Conservation (phyloP, 2,888 invertebrate genomes). For the Drosophila acutilabella region DNA sequence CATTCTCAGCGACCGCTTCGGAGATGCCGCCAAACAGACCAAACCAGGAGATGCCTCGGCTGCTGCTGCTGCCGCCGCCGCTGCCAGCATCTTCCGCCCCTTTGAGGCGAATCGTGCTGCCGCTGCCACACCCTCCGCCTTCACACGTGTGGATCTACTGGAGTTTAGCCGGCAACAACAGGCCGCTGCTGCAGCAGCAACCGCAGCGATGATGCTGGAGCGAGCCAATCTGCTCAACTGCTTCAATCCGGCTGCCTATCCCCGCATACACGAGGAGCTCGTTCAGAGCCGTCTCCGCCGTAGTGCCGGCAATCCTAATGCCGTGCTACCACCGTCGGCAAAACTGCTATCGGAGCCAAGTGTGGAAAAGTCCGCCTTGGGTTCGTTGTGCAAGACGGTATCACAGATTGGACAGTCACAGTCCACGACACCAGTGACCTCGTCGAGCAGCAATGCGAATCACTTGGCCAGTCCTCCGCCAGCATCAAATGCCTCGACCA, state of each 20-base stretch:
- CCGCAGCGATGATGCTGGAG: slow-evolving; percentile 84
- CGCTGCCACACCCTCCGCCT: slow-evolving; percentile 82
- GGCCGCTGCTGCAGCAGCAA: slow-evolving; percentile 83
- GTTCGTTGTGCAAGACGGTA: slow-evolving; percentile 89
- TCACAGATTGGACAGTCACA: slow-evolving; percentile 88
- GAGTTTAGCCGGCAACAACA: slow-evolving; percentile 84
- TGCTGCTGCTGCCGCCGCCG: slow-evolving; percentile 49
- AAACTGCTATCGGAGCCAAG: slow-evolving; percentile 54
- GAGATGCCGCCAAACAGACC: slow-evolving; percentile 66
- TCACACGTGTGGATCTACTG: slow-evolving; percentile 83
- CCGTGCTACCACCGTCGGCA: slow-evolving; percentile 65
- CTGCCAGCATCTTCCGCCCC: slow-evolving; percentile 83
- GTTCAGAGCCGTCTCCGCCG: slow-evolving; percentile 83
- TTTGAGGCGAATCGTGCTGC: slow-evolving; percentile 80
- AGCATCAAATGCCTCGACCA: slow-evolving; percentile 70
- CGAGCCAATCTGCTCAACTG: slow-evolving; percentile 84
- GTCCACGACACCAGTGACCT: slow-evolving; percentile 39
- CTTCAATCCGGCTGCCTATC: slow-evolving; percentile 84
- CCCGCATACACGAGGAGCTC: slow-evolving; percentile 85
- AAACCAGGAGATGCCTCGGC: slow-evolving; percentile 43
- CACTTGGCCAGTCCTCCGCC: slow-evolving; percentile 70
- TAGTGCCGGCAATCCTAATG: slow-evolving; percentile 53
- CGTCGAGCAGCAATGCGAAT: slow-evolving; percentile 49
- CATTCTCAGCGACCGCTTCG: slow-evolving; percentile 85
- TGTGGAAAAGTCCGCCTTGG: slow-evolving; percentile 87